A percentile compares a stretch with the other conserved stretches of the same genome.
Conservation (phyloP, 1,140 invertebrate species). For the Drosophila willistoni region DNA sequence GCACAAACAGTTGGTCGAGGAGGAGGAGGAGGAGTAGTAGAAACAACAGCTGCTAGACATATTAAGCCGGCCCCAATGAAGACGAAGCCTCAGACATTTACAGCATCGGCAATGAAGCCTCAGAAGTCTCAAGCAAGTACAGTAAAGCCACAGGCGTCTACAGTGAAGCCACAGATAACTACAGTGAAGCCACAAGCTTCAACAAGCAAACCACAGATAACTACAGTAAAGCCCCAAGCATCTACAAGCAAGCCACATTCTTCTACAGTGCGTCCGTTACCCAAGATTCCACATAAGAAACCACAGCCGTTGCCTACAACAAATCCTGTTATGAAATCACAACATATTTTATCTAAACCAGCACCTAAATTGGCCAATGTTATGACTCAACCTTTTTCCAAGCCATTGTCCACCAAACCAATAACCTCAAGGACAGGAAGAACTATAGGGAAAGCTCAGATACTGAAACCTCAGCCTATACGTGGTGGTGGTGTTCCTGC, state of each 20-base stretch:
- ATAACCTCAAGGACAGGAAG: neutral
- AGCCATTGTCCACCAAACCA: neutral
- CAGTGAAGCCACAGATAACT: neutral
- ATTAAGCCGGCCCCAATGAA: neutral
- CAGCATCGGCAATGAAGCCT: neutral
- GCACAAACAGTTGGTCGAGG: neutral
- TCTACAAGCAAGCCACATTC: neutral
- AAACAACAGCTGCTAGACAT: neutral
- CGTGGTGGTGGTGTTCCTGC: constrained; percentile 18
- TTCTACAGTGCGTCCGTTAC: neutral
- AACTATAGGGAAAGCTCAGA: neutral
- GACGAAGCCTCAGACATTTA: too few species aligned
- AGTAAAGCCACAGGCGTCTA: neutral
- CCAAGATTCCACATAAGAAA: too few species aligned
- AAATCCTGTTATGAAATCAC: neutral
- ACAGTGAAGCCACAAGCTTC: neutral
- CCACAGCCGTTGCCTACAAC: neutral
- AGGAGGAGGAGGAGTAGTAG: too few species aligned
- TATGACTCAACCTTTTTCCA: neutral
- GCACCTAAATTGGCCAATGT: neutral
- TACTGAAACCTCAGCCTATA: constrained; percentile 41
- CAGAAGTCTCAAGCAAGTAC: neutral
- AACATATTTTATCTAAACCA: neutral
- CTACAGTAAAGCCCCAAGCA: neutral
- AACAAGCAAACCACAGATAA: neutral